Evolutionary conservation across 2,888 invertebrate species (phyloP).

Genomic region (Physocephala rufipes): DNA sequence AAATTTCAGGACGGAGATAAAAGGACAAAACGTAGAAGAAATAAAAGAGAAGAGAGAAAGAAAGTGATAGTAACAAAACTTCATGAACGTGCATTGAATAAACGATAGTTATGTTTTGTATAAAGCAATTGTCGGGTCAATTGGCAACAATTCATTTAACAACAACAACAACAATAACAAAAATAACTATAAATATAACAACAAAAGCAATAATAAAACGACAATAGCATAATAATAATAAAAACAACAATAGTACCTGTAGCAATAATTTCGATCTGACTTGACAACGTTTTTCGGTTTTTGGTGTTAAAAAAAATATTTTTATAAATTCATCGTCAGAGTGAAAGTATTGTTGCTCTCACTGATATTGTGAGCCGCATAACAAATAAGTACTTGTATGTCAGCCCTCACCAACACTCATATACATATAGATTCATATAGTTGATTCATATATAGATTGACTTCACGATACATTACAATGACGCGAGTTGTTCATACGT

Average conservation of each 20-base stretch:
- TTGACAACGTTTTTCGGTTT: conserved; percentile 25
- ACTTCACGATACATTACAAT: too few relatives aligned
- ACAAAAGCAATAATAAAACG: conserved; percentile 6
- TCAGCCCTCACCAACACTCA: conserved; percentile 14
- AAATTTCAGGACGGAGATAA: too few relatives aligned
- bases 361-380: conserved; percentile 7
- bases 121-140: not conserved
- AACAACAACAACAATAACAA: not conserved
- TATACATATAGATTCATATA: conserved; percentile 19
- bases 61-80: too few relatives aligned
- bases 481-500: too few relatives aligned
- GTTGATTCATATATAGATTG: too few relatives aligned
- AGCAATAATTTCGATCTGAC: conserved; percentile 7
- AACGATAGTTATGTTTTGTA: too few relatives aligned
- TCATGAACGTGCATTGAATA: too few relatives aligned
- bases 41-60: too few relatives aligned
- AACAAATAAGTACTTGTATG: conserved; percentile 26
- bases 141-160: not conserved
- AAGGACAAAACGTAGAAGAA: too few relatives aligned
- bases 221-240: conserved; percentile 24
- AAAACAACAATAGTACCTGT: not conserved
- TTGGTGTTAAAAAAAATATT: conserved; percentile 20
- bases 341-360: conserved; percentile 12
- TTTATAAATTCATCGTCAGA: conserved; percentile 2
- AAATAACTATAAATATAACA: conserved; percentile 1